Conservation (phyloP, 64 coral and sea anemone genomes). For the Anthopleura sola region DNA sequence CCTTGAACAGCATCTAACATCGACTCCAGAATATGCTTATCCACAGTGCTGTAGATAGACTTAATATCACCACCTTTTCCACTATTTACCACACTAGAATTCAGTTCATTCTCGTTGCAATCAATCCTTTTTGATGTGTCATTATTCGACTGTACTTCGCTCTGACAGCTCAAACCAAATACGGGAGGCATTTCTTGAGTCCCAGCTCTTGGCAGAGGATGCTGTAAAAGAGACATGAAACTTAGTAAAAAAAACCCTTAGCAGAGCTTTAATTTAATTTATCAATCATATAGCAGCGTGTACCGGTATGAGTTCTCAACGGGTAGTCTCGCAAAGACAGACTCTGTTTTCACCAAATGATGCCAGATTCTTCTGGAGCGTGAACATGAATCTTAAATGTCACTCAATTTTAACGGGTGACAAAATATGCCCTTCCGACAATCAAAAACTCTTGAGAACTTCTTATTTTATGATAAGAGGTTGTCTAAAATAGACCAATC, state of each 20-base stretch:
- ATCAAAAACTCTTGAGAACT: background rate
- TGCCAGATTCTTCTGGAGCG: background rate
- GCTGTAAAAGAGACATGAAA: background rate
- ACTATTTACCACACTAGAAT: background rate
- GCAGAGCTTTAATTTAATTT: background rate
- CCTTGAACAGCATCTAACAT: slow-evolving; percentile 84
- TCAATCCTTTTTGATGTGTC: slow-evolving; percentile 13
- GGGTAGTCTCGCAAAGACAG: background rate
- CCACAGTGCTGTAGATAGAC: slow-evolving; percentile 53
- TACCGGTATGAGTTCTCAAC: background rate
- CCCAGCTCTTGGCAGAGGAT: background rate
- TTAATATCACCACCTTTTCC: background rate
- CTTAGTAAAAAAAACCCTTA: background rate
- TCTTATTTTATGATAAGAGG: background rate
- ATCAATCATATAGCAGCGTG: background rate
- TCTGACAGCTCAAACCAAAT: slow-evolving; percentile 9
- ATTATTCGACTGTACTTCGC: background rate
- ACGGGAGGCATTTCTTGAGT: slow-evolving; percentile 19
- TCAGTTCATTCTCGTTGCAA: slow-evolving; percentile 19
- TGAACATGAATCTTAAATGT: background rate
- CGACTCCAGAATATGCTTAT: slow-evolving; percentile 68
- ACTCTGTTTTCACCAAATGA: background rate
- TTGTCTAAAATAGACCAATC: background rate
- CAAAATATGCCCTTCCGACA: background rate
- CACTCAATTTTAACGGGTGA: background rate